Evolutionary conservation across 2,797 vertebrate genomes (phyloP).

Genomic region (Periparus ater): DNA sequence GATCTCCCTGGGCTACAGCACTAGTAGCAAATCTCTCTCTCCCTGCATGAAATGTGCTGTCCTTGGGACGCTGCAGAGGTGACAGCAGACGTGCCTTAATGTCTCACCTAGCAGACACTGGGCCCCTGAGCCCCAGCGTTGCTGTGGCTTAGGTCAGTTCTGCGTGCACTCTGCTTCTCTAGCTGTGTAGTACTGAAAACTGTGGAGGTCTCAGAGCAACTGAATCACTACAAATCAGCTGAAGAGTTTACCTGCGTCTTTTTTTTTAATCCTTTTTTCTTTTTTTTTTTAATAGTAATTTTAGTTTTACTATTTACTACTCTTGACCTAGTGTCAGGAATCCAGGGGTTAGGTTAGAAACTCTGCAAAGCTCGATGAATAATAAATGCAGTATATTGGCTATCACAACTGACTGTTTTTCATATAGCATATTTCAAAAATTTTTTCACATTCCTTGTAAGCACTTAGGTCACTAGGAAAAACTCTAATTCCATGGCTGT

Average conservation of each 20-base stretch:
- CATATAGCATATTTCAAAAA: not conserved
- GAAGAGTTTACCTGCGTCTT: not conserved
- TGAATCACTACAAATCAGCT: not conserved
- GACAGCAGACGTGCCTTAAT: not conserved
- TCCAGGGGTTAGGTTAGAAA: not conserved
- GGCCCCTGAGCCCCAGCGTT: not conserved
- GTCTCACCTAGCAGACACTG: fast-evolving
- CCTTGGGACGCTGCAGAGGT: not conserved
- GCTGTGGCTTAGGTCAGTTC: not conserved
- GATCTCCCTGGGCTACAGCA: not conserved
- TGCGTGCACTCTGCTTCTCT: not conserved
- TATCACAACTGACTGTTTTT: not conserved
- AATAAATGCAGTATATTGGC: not conserved
- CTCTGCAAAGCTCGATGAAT: not conserved
- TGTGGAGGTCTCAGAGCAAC: not conserved
- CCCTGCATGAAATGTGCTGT: not conserved
- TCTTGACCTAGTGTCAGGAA: not conserved
- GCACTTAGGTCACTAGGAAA: not conserved
- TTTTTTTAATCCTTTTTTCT: no score
- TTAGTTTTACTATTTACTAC: not conserved
- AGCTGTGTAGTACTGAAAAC: not conserved
- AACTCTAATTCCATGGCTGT: not conserved
- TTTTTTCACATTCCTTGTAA: not conserved
- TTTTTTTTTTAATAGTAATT: not conserved
- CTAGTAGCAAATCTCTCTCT: not conserved